These are phyloP conservation scores for Epinotia bilunana DNA, from an alignment of 2,888 invertebrate genomes.

Conservation along the genomic window DNA sequence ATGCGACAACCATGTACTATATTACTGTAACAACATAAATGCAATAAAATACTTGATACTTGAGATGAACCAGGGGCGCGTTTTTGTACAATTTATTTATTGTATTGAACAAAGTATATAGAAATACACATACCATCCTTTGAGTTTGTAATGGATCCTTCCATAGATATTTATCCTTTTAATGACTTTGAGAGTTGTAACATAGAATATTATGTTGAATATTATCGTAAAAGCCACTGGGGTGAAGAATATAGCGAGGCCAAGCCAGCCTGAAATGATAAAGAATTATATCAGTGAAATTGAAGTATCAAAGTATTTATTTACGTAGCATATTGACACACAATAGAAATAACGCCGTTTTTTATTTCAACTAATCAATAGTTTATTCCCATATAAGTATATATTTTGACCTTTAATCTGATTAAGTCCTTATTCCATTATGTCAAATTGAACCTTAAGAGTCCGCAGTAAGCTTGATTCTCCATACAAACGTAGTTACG, in stretches of 20 bases:
- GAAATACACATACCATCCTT: constrained; percentile 87
- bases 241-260: constrained; percentile 92
- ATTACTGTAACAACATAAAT: too few relatives aligned
- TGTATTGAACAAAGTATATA: not conserved
- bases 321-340: too few relatives aligned
- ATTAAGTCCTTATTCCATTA: too few relatives aligned
- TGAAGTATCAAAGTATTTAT: not conserved
- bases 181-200: constrained; percentile 91
- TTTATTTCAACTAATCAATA: too few relatives aligned
- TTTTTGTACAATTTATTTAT: not conserved
- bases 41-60: not conserved
- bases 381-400: too few relatives aligned
- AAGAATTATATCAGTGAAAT: not conserved
- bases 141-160: constrained; percentile 93
- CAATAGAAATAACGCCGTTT: too few relatives aligned
- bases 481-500: too few relatives aligned
- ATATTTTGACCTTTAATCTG: too few relatives aligned
- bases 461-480: too few relatives aligned
- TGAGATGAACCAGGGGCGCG: not conserved
- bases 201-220: constrained; percentile 91
- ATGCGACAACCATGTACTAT: too few relatives aligned
- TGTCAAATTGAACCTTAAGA: too few relatives aligned
- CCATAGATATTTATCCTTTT: constrained; percentile 93
- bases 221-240: constrained; percentile 92
- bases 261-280: constrained; percentile 88